Conservation (phyloP, 2,888 invertebrate species). For the Lasius platythorax region DNA sequence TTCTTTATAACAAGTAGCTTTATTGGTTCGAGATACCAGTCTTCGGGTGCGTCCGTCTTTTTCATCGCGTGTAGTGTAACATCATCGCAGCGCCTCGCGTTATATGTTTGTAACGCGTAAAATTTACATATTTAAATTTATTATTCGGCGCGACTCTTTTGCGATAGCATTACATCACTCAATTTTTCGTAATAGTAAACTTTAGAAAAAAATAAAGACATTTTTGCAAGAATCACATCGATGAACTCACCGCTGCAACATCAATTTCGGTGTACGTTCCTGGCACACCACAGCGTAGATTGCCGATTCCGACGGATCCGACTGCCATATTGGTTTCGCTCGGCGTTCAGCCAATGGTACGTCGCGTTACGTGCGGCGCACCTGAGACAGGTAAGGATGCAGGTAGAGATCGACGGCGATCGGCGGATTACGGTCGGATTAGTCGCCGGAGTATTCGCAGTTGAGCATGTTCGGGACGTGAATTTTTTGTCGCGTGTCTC, state of each 20-base stretch:
- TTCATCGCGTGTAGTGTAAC: neutral
- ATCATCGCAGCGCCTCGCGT: neutral
- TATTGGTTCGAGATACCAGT: conserved; percentile 60
- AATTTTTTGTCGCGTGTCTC: conserved; percentile 57
- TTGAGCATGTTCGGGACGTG: conserved; percentile 84
- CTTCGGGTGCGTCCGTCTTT: conserved; percentile 49
- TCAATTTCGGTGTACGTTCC: conserved; percentile 32
- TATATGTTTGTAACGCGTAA: neutral
- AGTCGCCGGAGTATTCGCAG: conserved; percentile 83
- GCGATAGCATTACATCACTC: neutral
- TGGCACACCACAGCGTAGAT: conserved; percentile 48
- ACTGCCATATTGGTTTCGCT: conserved; percentile 63
- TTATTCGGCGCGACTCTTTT: neutral
- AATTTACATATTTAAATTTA: neutral
- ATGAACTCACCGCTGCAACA: neutral
- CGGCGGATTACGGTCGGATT: conserved; percentile 30
- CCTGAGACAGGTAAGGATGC: conserved; percentile 73
- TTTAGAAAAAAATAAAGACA: neutral
- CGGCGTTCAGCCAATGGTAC: conserved; percentile 70
- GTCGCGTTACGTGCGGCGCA: conserved; percentile 71
- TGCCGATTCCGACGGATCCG: conserved; percentile 72
- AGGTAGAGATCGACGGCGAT: conserved; percentile 63
- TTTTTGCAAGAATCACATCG: neutral
- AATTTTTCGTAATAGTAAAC: neutral
- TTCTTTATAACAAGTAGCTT: conserved; percentile 52